Conservation (phyloP, 2,888 invertebrate genomes). For the Lasioglossum marginatum region DNA sequence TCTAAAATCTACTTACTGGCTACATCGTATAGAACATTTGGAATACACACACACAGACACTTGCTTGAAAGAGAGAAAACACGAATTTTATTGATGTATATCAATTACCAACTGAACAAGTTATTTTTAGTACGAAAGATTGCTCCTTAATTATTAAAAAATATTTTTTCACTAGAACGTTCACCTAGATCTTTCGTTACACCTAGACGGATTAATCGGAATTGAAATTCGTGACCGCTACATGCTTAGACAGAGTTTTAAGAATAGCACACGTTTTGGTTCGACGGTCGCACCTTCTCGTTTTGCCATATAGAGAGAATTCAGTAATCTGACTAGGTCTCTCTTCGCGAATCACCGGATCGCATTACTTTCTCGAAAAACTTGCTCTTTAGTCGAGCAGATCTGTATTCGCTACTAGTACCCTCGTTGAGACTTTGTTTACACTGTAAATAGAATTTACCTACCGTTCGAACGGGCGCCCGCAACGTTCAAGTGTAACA, state of each 20-base stretch:
- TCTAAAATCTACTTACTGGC: not conserved
- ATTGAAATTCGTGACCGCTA: slow-evolving; percentile 71
- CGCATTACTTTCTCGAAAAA: slow-evolving; percentile 25
- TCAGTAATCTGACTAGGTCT: slow-evolving; percentile 35
- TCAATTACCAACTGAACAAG: slow-evolving; percentile 18
- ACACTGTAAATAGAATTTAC: slow-evolving; percentile 25
- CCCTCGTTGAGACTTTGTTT: not conserved
- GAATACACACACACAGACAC: not conserved
- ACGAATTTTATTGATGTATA: slow-evolving; percentile 48
- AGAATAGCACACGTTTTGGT: slow-evolving; percentile 57
- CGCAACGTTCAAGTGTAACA: slow-evolving; percentile 16
- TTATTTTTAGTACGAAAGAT: slow-evolving; percentile 42
- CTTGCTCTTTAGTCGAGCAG: slow-evolving; percentile 6
- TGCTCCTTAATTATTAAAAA: slow-evolving; percentile 61
- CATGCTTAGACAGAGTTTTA: slow-evolving; percentile 41
- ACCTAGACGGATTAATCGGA: slow-evolving; percentile 14
- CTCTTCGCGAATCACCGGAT: slow-evolving; percentile 21
- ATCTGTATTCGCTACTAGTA: not conserved
- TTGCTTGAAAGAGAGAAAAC: slow-evolving; percentile 40
- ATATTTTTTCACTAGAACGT: slow-evolving; percentile 48
- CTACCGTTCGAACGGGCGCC: slow-evolving; percentile 18
- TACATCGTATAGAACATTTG: not conserved
- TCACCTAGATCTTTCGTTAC: slow-evolving; percentile 1
- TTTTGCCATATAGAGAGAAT: slow-evolving; percentile 1
- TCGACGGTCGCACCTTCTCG: slow-evolving; percentile 44